Base-by-base conservation (phyloP, 2,113 vertebrate genomes). In the Cololabis saira region DNA sequence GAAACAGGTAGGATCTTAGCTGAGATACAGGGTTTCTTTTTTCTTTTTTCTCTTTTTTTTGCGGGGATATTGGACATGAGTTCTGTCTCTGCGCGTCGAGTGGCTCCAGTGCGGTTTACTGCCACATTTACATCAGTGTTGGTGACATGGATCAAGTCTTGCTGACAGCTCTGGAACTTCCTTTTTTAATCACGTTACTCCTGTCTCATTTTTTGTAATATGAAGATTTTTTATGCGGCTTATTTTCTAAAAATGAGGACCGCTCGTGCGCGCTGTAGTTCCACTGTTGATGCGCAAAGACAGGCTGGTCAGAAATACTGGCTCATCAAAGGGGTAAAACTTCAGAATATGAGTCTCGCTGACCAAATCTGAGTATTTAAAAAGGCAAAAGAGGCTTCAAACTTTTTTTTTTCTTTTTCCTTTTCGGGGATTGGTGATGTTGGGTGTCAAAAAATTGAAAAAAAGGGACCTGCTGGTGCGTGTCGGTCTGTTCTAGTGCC, bases 141-240 rank as follows among this genome's bases (percentile, higher is more conserved):
- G 49, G 40, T 56, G 59, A 30, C 62, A 22, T 21, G 57, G 42
- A 68, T 50, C 65, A 74, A 78, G 74, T 80, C 69, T n/a, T 10
- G 24, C 62, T 49, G 60, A 68, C 45, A 80, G 75, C 37, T 82
- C 71, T 73, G 70, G 67, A 85, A 90, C 84, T 90, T 86, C 0
- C 19, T 61, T 60, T 70, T 45, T 64, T 19, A 17, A 59, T 53
- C 71, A 44, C 54, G 6, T 68, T 54, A 50, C 41, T 44, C 22
- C 51, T 15, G 37, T 33, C 15, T 57, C 37, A 21, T 7, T 27
- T 52, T 27, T 52, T 10, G 44, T 0, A 11, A 14, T 3, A 11
- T 4, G 19, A 4, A 7, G 40, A 41, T 12, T 37, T 12, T 37
- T 17, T 13, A 0, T 17, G 1, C 15, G 44, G 1, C 9, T 58